Evolutionary conservation across 1,140 invertebrate genomes (phyloP).

Genomic region (Drosophila paulistorum): DNA sequence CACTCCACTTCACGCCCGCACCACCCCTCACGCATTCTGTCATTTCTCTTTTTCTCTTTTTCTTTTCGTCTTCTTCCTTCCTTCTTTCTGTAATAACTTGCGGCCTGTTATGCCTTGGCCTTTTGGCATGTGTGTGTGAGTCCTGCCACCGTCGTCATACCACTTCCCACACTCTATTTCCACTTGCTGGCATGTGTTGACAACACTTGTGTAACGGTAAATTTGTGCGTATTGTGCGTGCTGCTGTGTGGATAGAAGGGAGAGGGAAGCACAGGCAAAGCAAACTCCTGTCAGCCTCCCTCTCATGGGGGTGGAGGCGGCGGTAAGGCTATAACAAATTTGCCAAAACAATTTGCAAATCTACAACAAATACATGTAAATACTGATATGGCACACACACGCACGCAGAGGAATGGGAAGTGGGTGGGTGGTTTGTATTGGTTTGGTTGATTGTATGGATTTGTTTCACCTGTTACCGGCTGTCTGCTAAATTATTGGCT

Average conservation of each 20-base stretch:
- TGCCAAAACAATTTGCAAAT: conserved; percentile 81
- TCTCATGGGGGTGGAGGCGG: conserved; percentile 20
- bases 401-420: not conserved
- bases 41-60: conserved; percentile 35
- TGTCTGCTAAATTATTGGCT: not conserved
- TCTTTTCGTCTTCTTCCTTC: conserved; percentile 26
- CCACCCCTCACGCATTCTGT: conserved; percentile 10
- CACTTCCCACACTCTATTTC: conserved; percentile 25
- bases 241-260: not conserved
- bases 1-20: not conserved
- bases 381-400: conserved; percentile 74
- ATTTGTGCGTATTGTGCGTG: conserved; percentile 77
- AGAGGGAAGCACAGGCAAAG: not conserved
- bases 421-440: not conserved
- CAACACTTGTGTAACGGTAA: conserved; percentile 80
- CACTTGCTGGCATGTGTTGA: conserved; percentile 71
- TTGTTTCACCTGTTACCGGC: conserved; percentile 27
- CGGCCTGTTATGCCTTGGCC: conserved; percentile 70
- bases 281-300: conserved; percentile 45
- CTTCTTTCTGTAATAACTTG: conserved; percentile 67
- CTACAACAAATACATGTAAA: conserved; percentile 77
- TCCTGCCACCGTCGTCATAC: conserved; percentile 14
- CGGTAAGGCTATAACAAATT: conserved; percentile 56
- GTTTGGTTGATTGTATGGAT: not conserved
- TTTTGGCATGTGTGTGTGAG: conserved; percentile 29